These are phyloP conservation scores for Noctua comes DNA, from an alignment of 2,888 invertebrate genomes.

Conservation along the genomic window DNA sequence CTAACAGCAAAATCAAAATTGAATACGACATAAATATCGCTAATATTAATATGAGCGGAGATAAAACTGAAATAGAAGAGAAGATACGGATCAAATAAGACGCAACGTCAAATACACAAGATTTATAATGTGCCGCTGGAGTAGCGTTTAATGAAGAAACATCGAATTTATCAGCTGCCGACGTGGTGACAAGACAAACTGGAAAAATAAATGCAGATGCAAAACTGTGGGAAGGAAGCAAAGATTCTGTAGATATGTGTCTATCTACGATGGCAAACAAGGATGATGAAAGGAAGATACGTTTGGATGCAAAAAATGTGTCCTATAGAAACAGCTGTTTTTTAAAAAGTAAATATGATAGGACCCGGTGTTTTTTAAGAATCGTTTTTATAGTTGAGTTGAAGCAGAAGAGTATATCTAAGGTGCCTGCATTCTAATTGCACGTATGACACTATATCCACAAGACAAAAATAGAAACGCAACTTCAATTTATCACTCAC, in stretches of 20 bases:
- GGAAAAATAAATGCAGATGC: conserved; percentile 55
- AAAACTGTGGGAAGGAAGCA: conserved; percentile 45
- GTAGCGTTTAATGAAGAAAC: conserved; percentile 68
- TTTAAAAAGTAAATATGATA: too few species aligned
- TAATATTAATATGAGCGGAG: conserved; percentile 56
- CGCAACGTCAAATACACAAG: conserved; percentile 68
- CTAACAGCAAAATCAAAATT: conserved; percentile 17
- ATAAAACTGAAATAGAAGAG: conserved; percentile 63
- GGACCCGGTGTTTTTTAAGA: neutral
- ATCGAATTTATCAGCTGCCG: conserved; percentile 71
- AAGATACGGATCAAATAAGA: conserved; percentile 64
- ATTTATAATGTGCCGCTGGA: conserved; percentile 68
- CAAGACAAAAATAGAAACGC: conserved; percentile 8
- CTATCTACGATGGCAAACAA: conserved; percentile 11
- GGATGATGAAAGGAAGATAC: neutral
- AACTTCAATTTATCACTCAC: conserved; percentile 30
- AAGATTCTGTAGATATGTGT: neutral
- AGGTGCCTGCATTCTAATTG: neutral
- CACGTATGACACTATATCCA: neutral
- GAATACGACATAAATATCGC: conserved; percentile 53
- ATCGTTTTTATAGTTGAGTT: neutral
- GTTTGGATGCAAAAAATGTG: conserved; percentile 19
- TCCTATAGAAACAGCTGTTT: neutral
- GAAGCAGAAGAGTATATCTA: neutral
- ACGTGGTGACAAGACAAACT: conserved; percentile 62